Conservation (phyloP, 2,113 vertebrate species). For the Hypomesus transpacificus region DNA sequence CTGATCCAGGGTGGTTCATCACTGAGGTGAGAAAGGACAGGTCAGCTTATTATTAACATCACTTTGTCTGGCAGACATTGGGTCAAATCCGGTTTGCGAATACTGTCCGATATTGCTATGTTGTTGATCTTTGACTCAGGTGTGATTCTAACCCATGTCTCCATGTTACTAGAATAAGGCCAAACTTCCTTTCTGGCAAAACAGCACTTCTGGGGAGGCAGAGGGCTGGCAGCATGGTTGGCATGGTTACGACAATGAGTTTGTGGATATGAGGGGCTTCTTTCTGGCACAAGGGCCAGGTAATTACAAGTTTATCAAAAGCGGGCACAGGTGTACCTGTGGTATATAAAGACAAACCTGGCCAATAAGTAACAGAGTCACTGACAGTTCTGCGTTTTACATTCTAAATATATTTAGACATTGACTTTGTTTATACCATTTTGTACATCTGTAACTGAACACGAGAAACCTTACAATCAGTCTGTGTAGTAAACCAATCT, state of each 20-base stretch:
- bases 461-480: too few relatives aligned
- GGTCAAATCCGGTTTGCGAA: neutral
- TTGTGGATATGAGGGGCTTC: conserved; percentile 88
- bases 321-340: neutral
- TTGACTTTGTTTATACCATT: too few relatives aligned
- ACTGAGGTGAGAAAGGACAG: conserved; percentile 72
- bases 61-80: too few relatives aligned
- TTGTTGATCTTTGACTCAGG: neutral
- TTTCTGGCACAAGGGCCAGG: conserved; percentile 91
- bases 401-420: too few relatives aligned
- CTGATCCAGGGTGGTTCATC: conserved; percentile 92
- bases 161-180: conserved; percentile 74
- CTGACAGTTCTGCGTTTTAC: too few relatives aligned
- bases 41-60: neutral
- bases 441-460: too few relatives aligned
- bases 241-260: conserved; percentile 95
- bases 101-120: neutral
- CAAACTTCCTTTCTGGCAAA: conserved; percentile 88
- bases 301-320: conserved; percentile 50
- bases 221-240: conserved; percentile 88
- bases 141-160: neutral
- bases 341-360: neutral
- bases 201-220: conserved; percentile 67
- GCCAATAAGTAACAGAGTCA: neutral
- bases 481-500: too few relatives aligned